Evolutionary conservation across 1,140 invertebrate genomes (phyloP), one percentile per base, ranked within the genome.

Genomic region (Trachelipus rathkii): DNA sequence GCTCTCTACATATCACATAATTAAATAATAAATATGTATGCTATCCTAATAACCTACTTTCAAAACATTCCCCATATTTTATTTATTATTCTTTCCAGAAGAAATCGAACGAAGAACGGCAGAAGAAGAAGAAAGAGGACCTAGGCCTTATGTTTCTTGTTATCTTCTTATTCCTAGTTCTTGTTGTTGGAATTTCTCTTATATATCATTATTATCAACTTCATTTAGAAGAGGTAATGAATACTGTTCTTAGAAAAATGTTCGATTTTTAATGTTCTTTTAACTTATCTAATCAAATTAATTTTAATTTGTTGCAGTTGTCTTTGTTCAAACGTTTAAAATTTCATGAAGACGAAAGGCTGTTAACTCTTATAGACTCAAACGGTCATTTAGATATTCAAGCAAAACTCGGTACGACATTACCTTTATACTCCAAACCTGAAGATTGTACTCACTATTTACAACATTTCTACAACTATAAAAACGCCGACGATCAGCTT

Each of bases 391-490:
- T 66, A 15, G 60, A 75, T 0, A 44, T 72, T 19, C 75, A 72
- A 13, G 46, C 68, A 15, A 73, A 73, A 50, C 44, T 78, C 43
- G 77, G 77, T 10, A 76, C 23, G 0, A 69, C 21, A 9, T 66
- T 78, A 21, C 74, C 77, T 0, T 4, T 15, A 0, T 11, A 73
- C 71, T 76, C 77, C 8, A 78, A 75, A 43, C 77, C 77, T 44
- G 77, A 78, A 66, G 77, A 78, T 71, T 78, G 77, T 45, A 78
- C 77, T 0, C 69, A 78, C 50, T 78, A 78, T 44, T 74, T 78
- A 5, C 71, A 76, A 53, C 75, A 78, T 46, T 74, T 78, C 7
- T 10, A 74, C 0, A 60, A 60, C 11, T 60, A 76, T 45, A 78
- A 78, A 33, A 60, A 19, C 8, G 1, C 11, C 8, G 50, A 60